Conservation (phyloP, 2,113 vertebrate species). For the Herpailurus yagouaroundi region DNA sequence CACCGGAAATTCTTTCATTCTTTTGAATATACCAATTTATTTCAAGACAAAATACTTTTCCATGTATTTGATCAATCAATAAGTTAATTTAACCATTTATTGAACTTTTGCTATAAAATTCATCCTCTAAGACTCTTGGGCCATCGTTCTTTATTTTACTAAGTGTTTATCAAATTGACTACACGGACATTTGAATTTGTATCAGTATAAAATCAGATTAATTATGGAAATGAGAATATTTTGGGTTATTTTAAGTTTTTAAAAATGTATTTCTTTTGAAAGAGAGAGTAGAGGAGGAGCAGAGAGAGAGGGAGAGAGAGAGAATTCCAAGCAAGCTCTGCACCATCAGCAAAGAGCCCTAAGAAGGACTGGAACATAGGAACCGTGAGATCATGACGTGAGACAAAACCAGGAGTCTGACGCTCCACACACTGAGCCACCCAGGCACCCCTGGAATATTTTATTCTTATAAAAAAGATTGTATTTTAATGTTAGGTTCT, state of each 20-base stretch:
- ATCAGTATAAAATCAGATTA: neutral
- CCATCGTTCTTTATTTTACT: neutral
- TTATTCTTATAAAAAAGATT: neutral
- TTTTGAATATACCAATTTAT: neutral
- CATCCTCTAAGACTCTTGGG: neutral
- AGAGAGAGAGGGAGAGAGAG: too few species aligned
- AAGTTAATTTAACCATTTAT: neutral
- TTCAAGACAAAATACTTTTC: neutral
- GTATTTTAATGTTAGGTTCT: neutral
- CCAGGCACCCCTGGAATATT: neutral
- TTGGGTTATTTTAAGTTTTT: neutral
- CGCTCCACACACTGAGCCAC: too few species aligned
- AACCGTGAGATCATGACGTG: too few species aligned
- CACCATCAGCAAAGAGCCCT: too few species aligned
- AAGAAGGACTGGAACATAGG: too few species aligned
- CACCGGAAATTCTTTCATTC: neutral
- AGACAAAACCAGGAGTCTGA: too few species aligned
- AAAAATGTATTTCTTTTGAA: too few species aligned
- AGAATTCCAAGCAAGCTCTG: too few species aligned
- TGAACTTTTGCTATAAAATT: neutral
- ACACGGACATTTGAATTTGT: neutral
- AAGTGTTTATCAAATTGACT: neutral
- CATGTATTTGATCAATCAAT: neutral
- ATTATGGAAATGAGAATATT: neutral
- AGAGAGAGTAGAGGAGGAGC: too few species aligned